phyloP scores from a whole-genome alignment of 2,888 invertebrate species.

The Lasius fuliginosus region DNA sequence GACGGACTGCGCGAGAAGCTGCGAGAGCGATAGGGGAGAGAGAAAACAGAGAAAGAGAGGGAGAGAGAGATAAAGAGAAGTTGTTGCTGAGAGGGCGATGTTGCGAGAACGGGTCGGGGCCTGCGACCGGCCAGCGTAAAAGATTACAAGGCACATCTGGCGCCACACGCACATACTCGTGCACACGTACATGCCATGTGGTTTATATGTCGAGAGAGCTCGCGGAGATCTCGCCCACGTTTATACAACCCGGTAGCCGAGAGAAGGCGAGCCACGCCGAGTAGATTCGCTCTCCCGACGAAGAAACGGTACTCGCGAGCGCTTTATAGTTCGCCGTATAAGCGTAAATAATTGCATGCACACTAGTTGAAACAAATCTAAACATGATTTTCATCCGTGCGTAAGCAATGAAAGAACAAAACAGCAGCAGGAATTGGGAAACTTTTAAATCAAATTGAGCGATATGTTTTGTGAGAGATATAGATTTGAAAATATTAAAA shows the following conservation, averaged over 20 bases:
- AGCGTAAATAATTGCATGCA: conserved; percentile 30
- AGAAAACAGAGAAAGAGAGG: not conserved
- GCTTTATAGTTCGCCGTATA: not conserved
- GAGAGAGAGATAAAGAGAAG: conserved; percentile 22
- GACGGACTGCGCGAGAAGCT: conserved; percentile 44
- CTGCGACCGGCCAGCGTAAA: conserved; percentile 60
- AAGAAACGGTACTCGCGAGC: conserved; percentile 35
- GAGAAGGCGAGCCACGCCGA: conserved; percentile 11
- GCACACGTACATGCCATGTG: conserved; percentile 47
- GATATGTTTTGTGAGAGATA: not conserved
- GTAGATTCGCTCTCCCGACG: conserved; percentile 16
- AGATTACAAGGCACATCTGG: conserved; percentile 82
- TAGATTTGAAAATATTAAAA: not conserved
- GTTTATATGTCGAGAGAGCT: conserved; percentile 41
- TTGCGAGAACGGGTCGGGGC: conserved; percentile 41
- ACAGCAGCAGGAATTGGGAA: not conserved
- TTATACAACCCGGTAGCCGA: conserved; percentile 28
- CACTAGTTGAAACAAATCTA: not conserved
- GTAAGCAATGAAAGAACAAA: too few relatives aligned
- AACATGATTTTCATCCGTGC: not conserved
- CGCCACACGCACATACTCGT: conserved; percentile 72
- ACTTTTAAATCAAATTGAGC: not conserved
- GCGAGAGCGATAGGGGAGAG: conserved; percentile 37
- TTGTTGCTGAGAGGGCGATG: conserved; percentile 23
- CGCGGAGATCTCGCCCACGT: conserved; percentile 51